Percentiles rank a stretch among this genome's conserved stretches.
Evolutionary conservation across 2,797 vertebrate species (phyloP).

Genomic region (Pygocentrus nattereri): DNA sequence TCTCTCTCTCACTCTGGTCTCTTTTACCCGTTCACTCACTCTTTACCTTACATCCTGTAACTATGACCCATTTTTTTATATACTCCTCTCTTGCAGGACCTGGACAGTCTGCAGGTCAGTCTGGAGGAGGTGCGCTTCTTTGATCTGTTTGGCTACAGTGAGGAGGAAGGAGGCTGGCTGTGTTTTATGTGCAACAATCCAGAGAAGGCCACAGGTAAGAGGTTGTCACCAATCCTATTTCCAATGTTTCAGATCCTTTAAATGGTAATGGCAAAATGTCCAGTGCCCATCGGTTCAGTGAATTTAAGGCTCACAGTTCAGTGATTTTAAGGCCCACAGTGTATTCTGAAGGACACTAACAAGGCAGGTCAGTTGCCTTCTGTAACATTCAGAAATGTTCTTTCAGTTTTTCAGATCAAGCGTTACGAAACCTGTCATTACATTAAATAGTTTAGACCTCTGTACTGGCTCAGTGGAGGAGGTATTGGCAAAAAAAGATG

Average conservation of each 20-base stretch:
- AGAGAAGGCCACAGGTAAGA: constrained; percentile 89
- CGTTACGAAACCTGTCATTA: not conserved
- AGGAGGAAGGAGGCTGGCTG: constrained; percentile 88
- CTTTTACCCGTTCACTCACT: not conserved
- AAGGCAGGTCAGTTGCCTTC: not conserved
- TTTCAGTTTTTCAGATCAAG: not conserved
- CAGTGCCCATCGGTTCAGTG: too few relatives aligned
- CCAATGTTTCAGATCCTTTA: not conserved
- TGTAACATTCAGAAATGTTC: not conserved
- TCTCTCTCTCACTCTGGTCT: not conserved
- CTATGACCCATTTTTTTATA: not conserved
- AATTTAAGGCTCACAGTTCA: too few relatives aligned
- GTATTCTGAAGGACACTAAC: not conserved
- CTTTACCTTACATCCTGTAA: not conserved
- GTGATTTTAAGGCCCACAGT: not conserved
- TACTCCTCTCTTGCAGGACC: constrained; percentile 77
- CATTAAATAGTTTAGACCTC: not conserved
- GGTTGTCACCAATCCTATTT: not conserved
- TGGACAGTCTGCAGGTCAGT: constrained; percentile 89
- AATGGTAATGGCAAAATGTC: not conserved
- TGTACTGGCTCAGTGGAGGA: too few relatives aligned
- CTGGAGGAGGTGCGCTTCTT: constrained; percentile 96
- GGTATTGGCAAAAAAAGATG: too few relatives aligned
- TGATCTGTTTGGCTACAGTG: constrained; percentile 93
- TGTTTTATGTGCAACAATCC: constrained; percentile 99